Evolutionary conservation across 2,888 invertebrate species (phyloP), one percentile per base, ranked within the genome.

Genomic region (Panopea generosa): DNA sequence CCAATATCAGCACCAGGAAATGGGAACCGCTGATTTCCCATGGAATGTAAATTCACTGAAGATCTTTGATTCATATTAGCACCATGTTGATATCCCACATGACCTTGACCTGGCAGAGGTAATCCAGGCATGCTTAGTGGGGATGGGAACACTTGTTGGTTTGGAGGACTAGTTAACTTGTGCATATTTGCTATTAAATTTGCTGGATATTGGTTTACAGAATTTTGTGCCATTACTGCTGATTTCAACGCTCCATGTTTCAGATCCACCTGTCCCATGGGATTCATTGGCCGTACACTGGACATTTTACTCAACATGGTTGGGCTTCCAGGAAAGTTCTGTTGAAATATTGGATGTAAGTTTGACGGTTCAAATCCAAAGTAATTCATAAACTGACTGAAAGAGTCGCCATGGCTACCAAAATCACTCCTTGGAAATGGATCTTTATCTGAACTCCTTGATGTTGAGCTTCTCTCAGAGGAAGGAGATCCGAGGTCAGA

Each of bases 71-170:
- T 45, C 11, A 45, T 33, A 26, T 55, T 56, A 61, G 52, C 62
- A 65, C 69, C 72, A 62, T 71, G 71, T 18, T 72, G 72, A 56
- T 65, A 73, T n/a, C 40, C 52, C 52, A 47, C 18, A n/a, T 49
- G 59, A 43, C 52, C 62, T 50, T 53, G 65, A 16, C 45, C 38
- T 16, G 60, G 27, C n/a, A 70, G 38, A n/a, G 65, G 56, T 20
- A 70, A 26, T 24, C 75, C 61, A 68, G 53, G 18, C 63, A 53
- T 43, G 27, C 49, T 29, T 27, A 55, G 47, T 16, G 47, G 57
- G 29, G 65, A n/a, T 26, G 81, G 77, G 57, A 81, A 81, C 40
- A 81, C 71, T 59, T 81, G 81, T 29, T 81, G 81, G 55, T 81
- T 81, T 43, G 81, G 81, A 4, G 77, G 81, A 81, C 77, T 81